A percentile compares a stretch with the other conserved stretches of the same genome.
Conservation (phyloP, 2,888 invertebrate species). For the Octonoba sinensis region DNA sequence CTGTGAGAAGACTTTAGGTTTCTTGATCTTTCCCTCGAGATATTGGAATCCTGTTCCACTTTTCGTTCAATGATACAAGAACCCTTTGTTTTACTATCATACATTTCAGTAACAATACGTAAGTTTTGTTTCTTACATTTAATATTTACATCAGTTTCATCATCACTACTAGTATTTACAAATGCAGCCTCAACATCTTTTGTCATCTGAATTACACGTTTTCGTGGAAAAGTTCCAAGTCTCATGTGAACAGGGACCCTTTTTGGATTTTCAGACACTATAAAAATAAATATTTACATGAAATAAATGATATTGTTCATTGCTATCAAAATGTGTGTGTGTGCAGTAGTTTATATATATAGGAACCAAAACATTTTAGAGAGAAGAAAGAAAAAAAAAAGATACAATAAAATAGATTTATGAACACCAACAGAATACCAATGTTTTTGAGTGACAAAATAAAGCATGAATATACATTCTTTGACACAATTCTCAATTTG, state of each 20-base stretch:
- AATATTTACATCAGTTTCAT: constrained; percentile 24
- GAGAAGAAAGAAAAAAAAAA: too few relatives aligned
- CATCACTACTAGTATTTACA: constrained; percentile 44
- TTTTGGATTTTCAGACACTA: constrained; percentile 21
- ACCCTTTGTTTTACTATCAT: constrained; percentile 9
- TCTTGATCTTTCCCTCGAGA: neutral
- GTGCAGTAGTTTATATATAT: too few relatives aligned
- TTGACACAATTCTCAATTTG: too few relatives aligned
- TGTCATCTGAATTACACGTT: constrained; percentile 44
- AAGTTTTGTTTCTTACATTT: constrained; percentile 49
- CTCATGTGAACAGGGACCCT: constrained; percentile 58
- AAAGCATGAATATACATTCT: too few relatives aligned
- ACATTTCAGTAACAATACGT: constrained; percentile 36
- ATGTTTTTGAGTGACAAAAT: too few relatives aligned
- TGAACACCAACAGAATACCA: too few relatives aligned
- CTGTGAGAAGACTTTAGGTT: constrained; percentile 27
- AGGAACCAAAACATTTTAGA: too few relatives aligned
- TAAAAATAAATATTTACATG: neutral
- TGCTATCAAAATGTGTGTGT: too few relatives aligned
- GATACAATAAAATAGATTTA: too few relatives aligned
- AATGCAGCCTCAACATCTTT: constrained; percentile 56
- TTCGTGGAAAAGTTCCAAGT: constrained; percentile 41
- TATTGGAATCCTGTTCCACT: constrained; percentile 5
- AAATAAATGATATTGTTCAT: neutral
- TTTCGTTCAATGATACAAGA: too few relatives aligned